Evolutionary conservation across 2,113 vertebrate species (phyloP).

Genomic region (Pholis gunnellus): DNA sequence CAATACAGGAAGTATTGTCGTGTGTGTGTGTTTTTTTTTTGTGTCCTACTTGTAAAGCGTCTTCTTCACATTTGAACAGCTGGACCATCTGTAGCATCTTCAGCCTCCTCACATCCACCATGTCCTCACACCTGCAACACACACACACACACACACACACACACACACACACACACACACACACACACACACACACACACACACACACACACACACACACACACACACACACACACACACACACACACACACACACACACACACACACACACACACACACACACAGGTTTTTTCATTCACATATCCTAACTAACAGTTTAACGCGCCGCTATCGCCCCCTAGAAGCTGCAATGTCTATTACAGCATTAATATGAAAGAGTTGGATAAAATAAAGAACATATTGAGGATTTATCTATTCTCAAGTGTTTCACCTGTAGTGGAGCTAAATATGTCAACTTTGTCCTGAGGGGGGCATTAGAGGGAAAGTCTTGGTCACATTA

Average conservation of each 20-base stretch:
- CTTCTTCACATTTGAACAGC: constrained; percentile 98
- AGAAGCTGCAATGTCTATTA: too few species aligned
- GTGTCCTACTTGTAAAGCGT: constrained; percentile 83
- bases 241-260: constrained; percentile 16
- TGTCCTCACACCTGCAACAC: constrained; percentile 83
- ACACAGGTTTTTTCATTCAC: background rate
- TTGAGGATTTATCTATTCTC: too few species aligned
- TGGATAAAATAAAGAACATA: too few species aligned
- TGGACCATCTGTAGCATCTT: constrained; percentile 99
- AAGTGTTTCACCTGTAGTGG: background rate
- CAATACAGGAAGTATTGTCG: too few species aligned
- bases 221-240: constrained; percentile 18
- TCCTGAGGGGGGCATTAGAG: too few species aligned
- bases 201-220: constrained; percentile 24
- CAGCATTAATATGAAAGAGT: background rate
- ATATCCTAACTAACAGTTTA: background rate
- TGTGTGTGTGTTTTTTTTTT: background rate
- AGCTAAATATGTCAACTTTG: too few species aligned
- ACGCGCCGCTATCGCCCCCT: too few species aligned
- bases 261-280: constrained; percentile 24
- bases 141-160: constrained; percentile 16
- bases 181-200: constrained; percentile 25
- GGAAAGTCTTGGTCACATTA: background rate
- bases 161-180: constrained; percentile 21
- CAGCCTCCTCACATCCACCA: constrained; percentile 88